These are phyloP conservation scores for Oreocharis arfaki DNA, from an alignment of 2,113 vertebrate species.

Conservation along the genomic window DNA sequence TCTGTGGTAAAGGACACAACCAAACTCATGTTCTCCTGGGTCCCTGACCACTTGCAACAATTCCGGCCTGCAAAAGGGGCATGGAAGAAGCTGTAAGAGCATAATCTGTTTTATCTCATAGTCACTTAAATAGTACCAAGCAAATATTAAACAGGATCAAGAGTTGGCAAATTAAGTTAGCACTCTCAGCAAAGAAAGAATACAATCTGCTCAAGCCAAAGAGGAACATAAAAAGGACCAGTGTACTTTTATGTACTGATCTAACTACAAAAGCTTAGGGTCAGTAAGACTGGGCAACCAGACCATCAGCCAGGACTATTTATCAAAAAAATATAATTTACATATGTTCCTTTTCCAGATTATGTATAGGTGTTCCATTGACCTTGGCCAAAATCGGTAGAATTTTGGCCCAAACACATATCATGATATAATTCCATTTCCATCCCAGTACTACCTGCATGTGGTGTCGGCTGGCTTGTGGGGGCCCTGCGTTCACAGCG, in stretches of 20 bases:
- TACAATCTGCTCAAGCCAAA: not conserved
- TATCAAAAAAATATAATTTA: not conserved
- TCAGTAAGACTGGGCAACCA: not conserved
- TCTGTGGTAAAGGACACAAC: not conserved
- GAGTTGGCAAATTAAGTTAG: not conserved
- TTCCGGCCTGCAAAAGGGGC: not conserved
- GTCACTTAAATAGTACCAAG: not conserved
- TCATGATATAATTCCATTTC: not conserved
- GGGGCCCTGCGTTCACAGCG: not conserved
- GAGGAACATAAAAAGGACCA: rapidly evolving
- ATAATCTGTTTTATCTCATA: not conserved
- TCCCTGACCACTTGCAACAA: not conserved
- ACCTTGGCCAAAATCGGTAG: not conserved
- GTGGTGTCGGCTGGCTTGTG: not conserved
- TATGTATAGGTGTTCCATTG: rapidly evolving
- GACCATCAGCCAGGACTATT: too few species aligned
- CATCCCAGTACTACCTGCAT: not conserved
- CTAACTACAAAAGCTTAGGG: not conserved
- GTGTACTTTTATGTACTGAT: rapidly evolving
- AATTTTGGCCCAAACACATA: not conserved
- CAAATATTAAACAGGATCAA: not conserved
- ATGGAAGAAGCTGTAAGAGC: not conserved
- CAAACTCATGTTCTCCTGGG: rapidly evolving
- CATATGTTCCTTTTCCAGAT: not conserved
- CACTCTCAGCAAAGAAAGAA: not conserved